Evolutionary conservation across 2,113 vertebrate species (phyloP), one percentile per base, ranked within the genome.

Genomic region (Galeopterus variegatus): DNA sequence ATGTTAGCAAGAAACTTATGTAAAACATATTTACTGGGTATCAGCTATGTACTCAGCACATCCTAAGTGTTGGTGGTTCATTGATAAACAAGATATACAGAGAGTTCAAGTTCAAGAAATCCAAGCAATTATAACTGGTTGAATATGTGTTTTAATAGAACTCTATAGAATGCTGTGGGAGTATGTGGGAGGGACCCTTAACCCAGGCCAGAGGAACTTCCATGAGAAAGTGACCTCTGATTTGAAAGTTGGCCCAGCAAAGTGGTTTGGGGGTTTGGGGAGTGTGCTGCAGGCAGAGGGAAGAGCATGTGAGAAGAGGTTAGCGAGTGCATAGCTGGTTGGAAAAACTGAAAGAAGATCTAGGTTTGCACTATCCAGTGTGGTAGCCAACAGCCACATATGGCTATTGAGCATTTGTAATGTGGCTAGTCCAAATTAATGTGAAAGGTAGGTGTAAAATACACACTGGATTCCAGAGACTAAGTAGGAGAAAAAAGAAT

Each of bases 61-160:
- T 31, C n/a, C 58, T 76, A 31, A 31, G 50, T 67, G 23, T 23
- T 62, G 21, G 60, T 93, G 41, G 41, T 58, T 88, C 23, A 3
- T 4, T 50, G 26, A 58, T 48, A 76, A 93, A 36, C n/a, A 90
- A 60, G 24, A 26, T 50, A 23, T 19, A 69, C 28, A 5, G 75
- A 26, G 41, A 79, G 75, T 80, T 87, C 56, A 90, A 31, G 19
- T 58, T n/a, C 17, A 92, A 83, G 85, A 76, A 76, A 70, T 31
- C 64, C 11, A 54, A 85, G 70, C 58, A 80, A 45, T 67, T 64
- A 5, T 10, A 81, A n/a, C 6, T 31, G 72, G 31, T 26, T 84
- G 76, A 76, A 62, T 69, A 36, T 12, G 19, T 65, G 21, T 80
- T 50, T 69, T 73, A 50, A 62, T 45, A 69, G 62, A 56, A n/a